phyloP scores from a whole-genome alignment of 2,888 invertebrate genomes.

The Sarcophaga carnaria region DNA sequence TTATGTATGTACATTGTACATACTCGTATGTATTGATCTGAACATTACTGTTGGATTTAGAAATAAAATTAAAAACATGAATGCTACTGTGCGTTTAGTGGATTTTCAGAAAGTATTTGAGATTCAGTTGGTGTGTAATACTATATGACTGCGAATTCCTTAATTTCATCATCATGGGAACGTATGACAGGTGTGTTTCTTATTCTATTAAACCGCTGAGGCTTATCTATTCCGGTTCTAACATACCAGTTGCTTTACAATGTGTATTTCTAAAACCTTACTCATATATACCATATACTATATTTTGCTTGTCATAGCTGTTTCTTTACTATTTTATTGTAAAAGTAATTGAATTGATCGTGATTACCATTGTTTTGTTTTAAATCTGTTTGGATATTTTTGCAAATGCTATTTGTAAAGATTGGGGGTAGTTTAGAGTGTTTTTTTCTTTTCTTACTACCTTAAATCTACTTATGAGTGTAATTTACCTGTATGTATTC shows the following conservation, averaged over 20 bases:
- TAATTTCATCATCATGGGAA: slow-evolving; percentile 75
- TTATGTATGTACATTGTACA: no score
- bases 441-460: slow-evolving; percentile 6
- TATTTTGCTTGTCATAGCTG: slow-evolving; percentile 69
- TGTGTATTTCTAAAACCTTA: slow-evolving; percentile 52
- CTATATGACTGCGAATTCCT: slow-evolving; percentile 51
- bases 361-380: slow-evolving; percentile 76
- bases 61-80: no score
- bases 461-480: neutral
- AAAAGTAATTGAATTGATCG: slow-evolving; percentile 78
- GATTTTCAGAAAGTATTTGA: neutral
- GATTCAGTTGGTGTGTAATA: slow-evolving; percentile 22
- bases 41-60: no score
- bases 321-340: slow-evolving; percentile 24
- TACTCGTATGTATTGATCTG: no score
- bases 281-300: slow-evolving; percentile 36
- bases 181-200: slow-evolving; percentile 75
- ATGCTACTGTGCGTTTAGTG: neutral
- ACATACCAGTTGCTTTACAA: slow-evolving; percentile 53
- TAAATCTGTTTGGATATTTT: slow-evolving; percentile 70
- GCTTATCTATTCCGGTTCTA: slow-evolving; percentile 57
- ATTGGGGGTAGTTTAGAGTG: slow-evolving; percentile 44
- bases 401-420: slow-evolving; percentile 65
- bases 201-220: slow-evolving; percentile 20
- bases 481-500: slow-evolving; percentile 54